Evolutionary conservation across 2,888 invertebrate species (phyloP), one percentile per base, ranked within the genome.

Genomic region (Tachina grossa): DNA sequence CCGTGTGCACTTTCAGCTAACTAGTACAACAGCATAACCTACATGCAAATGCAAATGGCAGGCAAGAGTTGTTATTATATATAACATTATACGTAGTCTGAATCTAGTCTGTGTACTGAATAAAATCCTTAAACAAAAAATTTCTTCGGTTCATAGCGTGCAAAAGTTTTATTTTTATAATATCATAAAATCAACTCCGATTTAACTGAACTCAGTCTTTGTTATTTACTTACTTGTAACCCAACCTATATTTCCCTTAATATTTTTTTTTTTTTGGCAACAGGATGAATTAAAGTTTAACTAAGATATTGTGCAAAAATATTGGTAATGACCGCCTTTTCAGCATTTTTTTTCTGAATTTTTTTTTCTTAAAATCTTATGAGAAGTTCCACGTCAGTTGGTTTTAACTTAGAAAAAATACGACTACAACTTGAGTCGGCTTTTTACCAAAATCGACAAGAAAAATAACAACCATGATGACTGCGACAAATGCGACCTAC

Each of bases 401-500:
- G 49, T 74, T 83, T 47, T 66, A 75, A 55, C 66, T 78, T 51
- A 59, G 31, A 39, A 61, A 76, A 83, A 77, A 8, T 61, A 13
- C 51, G 65, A 19, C 57, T 59, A 80, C 55, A 71, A 53, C 85
- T 66, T 19, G 41, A 63, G 85, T 71, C 72, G 81, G 79, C 83
- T 72, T 76, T 31, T 77, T 66, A 72, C 76, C 76, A 72, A 80
- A 79, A 83, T 69, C 43, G 1, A 61, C 69, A 45, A 76, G 3
- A 57, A 78, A 45, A 69, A 68, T 43, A 75, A 66, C 22, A 65
- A 59, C 61, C 53, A 69, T 49, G 68, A 55, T 66, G 83, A 61
- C 47, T 66, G 71, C 87, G 87, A 88, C 87, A 87, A 88, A 88
- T 88, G 87, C 87, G 88, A 88, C 87, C 88, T 87, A 88, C 88